phyloP scores from a whole-genome alignment of 2,888 invertebrate genomes.

The Epiperipatus broadwayi region DNA sequence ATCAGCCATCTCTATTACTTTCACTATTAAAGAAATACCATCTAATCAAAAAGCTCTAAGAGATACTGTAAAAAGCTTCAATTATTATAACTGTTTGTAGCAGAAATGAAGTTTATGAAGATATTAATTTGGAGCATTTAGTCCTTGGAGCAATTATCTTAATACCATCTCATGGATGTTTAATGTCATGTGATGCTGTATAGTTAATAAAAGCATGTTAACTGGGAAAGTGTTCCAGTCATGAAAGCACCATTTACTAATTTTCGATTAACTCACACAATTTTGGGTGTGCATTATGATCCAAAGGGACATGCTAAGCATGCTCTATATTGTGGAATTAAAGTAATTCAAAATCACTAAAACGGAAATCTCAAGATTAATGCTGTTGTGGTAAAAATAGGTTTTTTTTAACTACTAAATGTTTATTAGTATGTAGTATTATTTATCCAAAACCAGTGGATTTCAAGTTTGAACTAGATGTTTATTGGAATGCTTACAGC shows the following conservation, averaged over 20 bases:
- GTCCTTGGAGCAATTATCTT: constrained; percentile 78
- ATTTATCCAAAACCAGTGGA: constrained; percentile 87
- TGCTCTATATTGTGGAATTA: constrained; percentile 74
- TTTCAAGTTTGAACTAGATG: constrained; percentile 79
- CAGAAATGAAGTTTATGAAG: too few species aligned
- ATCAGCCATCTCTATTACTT: constrained; percentile 61
- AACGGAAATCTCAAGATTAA: constrained; percentile 49
- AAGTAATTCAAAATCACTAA: constrained; percentile 71
- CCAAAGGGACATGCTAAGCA: constrained; percentile 74
- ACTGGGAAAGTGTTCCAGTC: constrained; percentile 90
- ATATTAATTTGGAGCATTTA: constrained; percentile 41
- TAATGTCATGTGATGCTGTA: constrained; percentile 79
- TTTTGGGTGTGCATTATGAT: too few species aligned
- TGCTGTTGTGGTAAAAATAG: too few species aligned
- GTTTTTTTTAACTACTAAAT: constrained; percentile 80
- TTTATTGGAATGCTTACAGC: constrained; percentile 59
- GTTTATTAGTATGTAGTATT: constrained; percentile 73
- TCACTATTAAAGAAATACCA: too few species aligned
- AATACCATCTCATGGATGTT: constrained; percentile 60
- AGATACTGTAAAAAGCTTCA: constrained; percentile 72
- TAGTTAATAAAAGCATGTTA: constrained; percentile 85
- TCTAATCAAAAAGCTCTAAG: constrained; percentile 78
- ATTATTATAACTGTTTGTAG: too few species aligned
- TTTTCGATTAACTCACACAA: too few species aligned
- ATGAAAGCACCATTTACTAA: constrained; percentile 72